Evolutionary conservation across 2,888 invertebrate genomes (phyloP), one percentile per base, ranked within the genome.

Genomic region (Cataglyphis rosenhaueri): DNA sequence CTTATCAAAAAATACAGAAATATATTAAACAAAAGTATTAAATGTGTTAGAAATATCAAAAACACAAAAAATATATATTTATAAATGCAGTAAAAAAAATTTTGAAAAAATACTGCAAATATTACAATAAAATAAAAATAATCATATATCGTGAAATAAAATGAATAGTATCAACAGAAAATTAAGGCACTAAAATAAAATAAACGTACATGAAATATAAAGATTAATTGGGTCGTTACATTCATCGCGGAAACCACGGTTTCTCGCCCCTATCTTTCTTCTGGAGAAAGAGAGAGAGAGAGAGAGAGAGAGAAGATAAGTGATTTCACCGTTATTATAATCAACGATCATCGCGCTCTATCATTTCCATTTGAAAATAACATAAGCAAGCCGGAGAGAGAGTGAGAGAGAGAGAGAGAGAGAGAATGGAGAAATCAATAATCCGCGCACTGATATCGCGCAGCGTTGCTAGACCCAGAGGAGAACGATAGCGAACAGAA

Each of bases 401-500:
- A 70, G 75, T 21, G 21, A 21, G 59, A 74, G 82, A 70, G 75
- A 87, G 82, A 66, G 82, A 70, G 75, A 87, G 82, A 70, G 75
- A 87, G 82, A 70, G 75, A 87, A 91, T 84, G 88, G 88, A 87
- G 91, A 92, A 93, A 94, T 94, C 94, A 93, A 94, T 94, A 94
- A 94, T 93, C 92, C 92, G 91, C 90, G 91, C 92, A 90, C 89
- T 88, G 91, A 91, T 90, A 89, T 86, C 91, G 92, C 91, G 91
- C 92, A 85, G 87, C 86, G 82, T 57, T 82, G 25, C 66, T 82
- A 29, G 61, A 82, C 61, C 65, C 71, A 81, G 48, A 79, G 66
- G 70, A 59, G 70, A 68, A 78, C 44, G 57, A 64, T n/a, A 68
- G 57, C 44, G 66, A 57, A 70, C 82, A 83, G 38, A 75, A 35